phyloP scores from a whole-genome alignment of 1,140 invertebrate species.

The Conus ventricosus region DNA sequence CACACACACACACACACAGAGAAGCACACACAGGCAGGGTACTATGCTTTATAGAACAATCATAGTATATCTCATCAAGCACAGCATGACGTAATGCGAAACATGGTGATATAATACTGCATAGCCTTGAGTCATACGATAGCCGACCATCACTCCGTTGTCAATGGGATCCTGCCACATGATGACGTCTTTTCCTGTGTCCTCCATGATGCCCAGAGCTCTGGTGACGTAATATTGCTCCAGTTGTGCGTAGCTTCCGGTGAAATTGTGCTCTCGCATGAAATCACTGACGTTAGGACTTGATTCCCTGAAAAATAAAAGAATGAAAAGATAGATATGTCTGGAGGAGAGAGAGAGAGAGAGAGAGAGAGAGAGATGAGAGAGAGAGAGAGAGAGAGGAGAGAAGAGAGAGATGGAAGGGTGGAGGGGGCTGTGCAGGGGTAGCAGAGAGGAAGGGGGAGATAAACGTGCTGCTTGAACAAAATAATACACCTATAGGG shows the following conservation, averaged over 20 bases:
- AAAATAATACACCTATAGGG: too few species aligned
- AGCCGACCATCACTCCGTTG: constrained; percentile 80
- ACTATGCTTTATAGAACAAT: too few species aligned
- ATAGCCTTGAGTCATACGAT: too few species aligned
- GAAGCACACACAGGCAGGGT: too few species aligned
- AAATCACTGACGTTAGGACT: constrained; percentile 85
- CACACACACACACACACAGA: too few species aligned
- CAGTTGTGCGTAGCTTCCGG: constrained; percentile 75
- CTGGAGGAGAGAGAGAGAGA: constrained; percentile 13
- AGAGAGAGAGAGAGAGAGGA: constrained; percentile 13
- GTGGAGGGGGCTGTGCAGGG: not conserved
- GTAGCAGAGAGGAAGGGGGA: not conserved
- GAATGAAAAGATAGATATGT: too few species aligned
- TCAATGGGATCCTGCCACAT: constrained; percentile 95
- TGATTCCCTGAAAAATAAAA: constrained; percentile 78
- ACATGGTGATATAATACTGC: too few species aligned
- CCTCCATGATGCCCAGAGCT: constrained; percentile 76
- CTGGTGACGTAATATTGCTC: constrained; percentile 82
- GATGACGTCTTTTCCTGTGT: constrained; percentile 78
- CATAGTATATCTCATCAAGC: too few species aligned
- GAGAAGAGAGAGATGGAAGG: not conserved
- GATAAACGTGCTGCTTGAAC: too few species aligned
- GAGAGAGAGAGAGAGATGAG: not conserved
- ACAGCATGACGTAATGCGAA: too few species aligned
- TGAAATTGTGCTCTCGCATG: constrained; percentile 80